Percentiles rank a stretch among this genome's conserved stretches.
Conservation (phyloP, 2,797 vertebrate species). For the Paratrypauchen microcephalus region DNA sequence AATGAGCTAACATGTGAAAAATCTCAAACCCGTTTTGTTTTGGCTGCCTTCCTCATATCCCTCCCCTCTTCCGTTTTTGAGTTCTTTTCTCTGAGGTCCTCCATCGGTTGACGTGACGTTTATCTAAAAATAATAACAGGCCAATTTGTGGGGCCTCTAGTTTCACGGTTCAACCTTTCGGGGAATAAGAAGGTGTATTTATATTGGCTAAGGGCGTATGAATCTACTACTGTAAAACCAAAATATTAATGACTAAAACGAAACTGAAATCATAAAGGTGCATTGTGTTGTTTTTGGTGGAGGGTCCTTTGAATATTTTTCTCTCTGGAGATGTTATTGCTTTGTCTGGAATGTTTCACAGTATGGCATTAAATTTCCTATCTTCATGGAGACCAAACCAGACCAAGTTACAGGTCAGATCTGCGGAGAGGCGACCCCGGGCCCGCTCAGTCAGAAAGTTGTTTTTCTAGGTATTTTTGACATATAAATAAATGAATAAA, state of each 20-base stretch:
- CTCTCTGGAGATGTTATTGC: too few relatives aligned
- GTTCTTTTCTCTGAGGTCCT: slow-evolving; percentile 57
- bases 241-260: slow-evolving; percentile 18
- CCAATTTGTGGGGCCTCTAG: slow-evolving; percentile 53
- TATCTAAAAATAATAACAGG: slow-evolving; percentile 67
- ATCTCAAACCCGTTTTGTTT: slow-evolving; percentile 46
- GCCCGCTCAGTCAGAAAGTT: too few relatives aligned
- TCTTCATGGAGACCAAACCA: too few relatives aligned
- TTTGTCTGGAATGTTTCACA: too few relatives aligned
- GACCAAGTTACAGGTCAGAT: too few relatives aligned
- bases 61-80: slow-evolving; percentile 12
- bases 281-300: too few relatives aligned
- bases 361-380: too few relatives aligned
- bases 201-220: slow-evolving; percentile 44
- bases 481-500: too few relatives aligned
- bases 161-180: slow-evolving; percentile 25
- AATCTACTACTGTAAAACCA: slow-evolving; percentile 32
- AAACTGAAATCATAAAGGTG: too few relatives aligned
- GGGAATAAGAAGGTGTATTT: slow-evolving; percentile 46
- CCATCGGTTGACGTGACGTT: slow-evolving; percentile 56
- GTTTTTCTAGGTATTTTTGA: too few relatives aligned
- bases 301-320: too few relatives aligned
- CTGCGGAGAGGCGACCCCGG: too few relatives aligned
- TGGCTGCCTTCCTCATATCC: slow-evolving; percentile 5
- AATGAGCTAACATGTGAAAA: slow-evolving; percentile 70